Evolutionary conservation across 2,797 vertebrate species (phyloP), one percentile per base, ranked within the genome.

Genomic region (Ceyx erithaca): DNA sequence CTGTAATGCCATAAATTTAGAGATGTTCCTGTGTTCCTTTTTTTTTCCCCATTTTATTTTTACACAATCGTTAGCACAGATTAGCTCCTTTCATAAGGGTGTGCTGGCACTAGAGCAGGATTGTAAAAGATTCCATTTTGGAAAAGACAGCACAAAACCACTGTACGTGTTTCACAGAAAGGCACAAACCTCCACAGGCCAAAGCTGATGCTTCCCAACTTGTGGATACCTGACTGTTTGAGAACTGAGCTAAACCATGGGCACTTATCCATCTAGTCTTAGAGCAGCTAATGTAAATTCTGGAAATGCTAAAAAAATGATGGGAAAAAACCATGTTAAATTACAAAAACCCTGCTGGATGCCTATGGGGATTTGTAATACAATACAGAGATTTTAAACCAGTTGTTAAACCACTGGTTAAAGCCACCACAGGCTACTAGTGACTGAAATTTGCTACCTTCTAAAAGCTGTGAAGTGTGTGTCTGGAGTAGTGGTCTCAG

Each of bases 1-100:
- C 77, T 90, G 69, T 86, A 94, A 91, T 85, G 80, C 79, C 81
- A 93, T 77, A 87, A 95, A 96, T 91, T 79, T 76, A 92, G 67
- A 73, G 62, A 91, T 93, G 83, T 89, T 90, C 75, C 66, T 70
- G 59, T 76, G 64, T 55, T 90, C 16, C 30, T 81, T 89, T 64
- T 72, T 6, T 31, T 40, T 40, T 7, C 12, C 5, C 54, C 43
- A 80, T 83, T 92, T 95, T 70, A 68, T 83, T 93, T 73, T 91
- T 94, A 87, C 76, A 78, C 90, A 92, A 67, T 55, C 79, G 78
- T 93, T 93, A 93, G 80, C 64, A 78, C 67, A 95, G 90, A 94
- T 92, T 86, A 91, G 70, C 63, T 85, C 63, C 76, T 85, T 90
- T 90, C 66, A 55, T 66, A 80, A 88, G 73, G 55, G 19, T 81